Evolutionary conservation across 2,113 vertebrate genomes (phyloP).

Genomic region (Piaya cayana): DNA sequence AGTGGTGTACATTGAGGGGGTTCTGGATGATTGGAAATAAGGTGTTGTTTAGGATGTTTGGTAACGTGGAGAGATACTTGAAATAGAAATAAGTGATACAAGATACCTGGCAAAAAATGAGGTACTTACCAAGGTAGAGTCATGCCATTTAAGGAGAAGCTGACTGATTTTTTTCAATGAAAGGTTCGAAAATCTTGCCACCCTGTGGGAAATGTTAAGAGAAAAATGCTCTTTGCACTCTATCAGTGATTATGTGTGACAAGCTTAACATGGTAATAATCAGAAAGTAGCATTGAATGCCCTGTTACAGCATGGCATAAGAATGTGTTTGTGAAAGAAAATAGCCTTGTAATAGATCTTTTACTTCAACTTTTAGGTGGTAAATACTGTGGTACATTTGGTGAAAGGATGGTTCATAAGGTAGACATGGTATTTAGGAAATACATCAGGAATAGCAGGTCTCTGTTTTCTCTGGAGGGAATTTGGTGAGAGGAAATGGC

Average conservation of each 20-base stretch:
- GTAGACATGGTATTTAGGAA: not conserved
- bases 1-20: not conserved
- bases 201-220: not conserved
- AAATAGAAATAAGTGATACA: not conserved
- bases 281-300: not conserved
- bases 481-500: not conserved
- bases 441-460: not conserved
- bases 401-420: not conserved
- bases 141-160: not conserved
- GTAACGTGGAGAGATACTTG: not conserved
- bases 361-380: not conserved
- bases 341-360: not conserved
- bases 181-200: not conserved
- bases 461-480: not conserved
- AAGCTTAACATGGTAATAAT: not conserved
- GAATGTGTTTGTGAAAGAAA: not conserved
- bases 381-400: not conserved
- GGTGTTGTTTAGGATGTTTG: not conserved
- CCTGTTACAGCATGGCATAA: fast-evolving
- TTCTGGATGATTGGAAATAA: not conserved
- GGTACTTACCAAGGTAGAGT: not conserved
- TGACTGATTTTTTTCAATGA: not conserved
- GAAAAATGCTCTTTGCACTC: not conserved
- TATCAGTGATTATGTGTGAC: not conserved
- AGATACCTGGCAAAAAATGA: not conserved